These are phyloP conservation scores for Manis pentadactyla DNA, from an alignment of 2,797 vertebrate genomes.

Conservation along the genomic window DNA sequence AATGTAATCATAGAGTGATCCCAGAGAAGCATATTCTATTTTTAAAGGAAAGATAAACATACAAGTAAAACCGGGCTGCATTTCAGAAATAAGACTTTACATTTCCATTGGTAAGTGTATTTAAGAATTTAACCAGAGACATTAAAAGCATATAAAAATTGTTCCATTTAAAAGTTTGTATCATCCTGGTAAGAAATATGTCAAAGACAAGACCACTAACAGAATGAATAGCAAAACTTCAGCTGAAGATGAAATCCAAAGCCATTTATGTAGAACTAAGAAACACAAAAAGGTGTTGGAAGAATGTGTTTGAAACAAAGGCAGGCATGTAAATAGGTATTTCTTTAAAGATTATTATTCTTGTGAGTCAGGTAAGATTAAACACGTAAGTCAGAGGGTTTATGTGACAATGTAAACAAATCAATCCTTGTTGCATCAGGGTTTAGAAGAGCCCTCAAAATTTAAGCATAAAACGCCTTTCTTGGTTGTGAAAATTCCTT, in stretches of 20 bases:
- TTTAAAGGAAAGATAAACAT: slow-evolving; percentile 68
- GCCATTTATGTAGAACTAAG: not conserved
- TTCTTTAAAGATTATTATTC: slow-evolving; percentile 30
- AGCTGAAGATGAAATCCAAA: not conserved
- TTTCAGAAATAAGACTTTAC: slow-evolving; percentile 40
- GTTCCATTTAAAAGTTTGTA: slow-evolving; percentile 27
- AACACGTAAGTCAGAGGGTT: not conserved
- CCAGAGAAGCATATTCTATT: slow-evolving; percentile 95
- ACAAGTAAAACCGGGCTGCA: slow-evolving; percentile 39
- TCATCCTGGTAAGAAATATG: slow-evolving; percentile 5
- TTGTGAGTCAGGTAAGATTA: not conserved
- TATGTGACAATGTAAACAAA: not conserved
- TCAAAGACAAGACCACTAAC: not conserved
- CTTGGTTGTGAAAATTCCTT: not conserved
- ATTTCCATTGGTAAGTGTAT: slow-evolving; percentile 19
- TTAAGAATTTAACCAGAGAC: slow-evolving; percentile 2
- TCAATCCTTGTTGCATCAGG: not conserved
- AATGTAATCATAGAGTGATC: slow-evolving; percentile 97
- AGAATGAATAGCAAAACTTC: not conserved
- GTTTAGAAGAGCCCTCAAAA: slow-evolving; percentile 32
- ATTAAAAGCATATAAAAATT: slow-evolving; percentile 13
- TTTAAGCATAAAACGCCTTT: not conserved
- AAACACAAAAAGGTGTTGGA: not conserved
- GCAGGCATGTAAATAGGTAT: not conserved
- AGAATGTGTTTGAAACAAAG: slow-evolving; percentile 20